Conservation (phyloP, 1,140 invertebrate genomes). For the Bradysia coprophila region DNA sequence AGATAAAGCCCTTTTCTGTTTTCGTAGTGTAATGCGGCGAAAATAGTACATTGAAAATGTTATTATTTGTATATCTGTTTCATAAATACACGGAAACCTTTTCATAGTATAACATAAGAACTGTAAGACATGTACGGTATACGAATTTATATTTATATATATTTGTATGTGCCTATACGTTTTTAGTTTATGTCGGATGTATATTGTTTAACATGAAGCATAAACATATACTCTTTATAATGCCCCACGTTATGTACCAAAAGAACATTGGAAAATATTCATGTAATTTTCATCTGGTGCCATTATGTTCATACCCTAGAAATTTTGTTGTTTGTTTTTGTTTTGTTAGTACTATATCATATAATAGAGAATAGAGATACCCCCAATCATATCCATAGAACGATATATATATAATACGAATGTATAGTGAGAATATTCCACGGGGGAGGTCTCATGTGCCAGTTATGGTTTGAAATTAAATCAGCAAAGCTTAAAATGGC, state of each 20-base stretch:
- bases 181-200: not conserved
- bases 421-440: not conserved
- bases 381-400: not conserved
- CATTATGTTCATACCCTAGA: too few species aligned
- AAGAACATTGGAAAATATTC: not conserved
- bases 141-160: not conserved
- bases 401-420: not conserved
- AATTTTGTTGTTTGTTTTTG: too few species aligned
- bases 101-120: not conserved
- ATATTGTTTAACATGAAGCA: not conserved
- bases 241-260: too few species aligned
- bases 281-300: not conserved
- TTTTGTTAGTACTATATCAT: too few species aligned
- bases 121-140: not conserved
- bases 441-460: slow-evolving; percentile 1
- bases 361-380: too few species aligned
- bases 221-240: too few species aligned
- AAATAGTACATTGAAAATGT: not conserved
- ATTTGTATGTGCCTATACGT: not conserved
- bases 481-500: slow-evolving; percentile 2
- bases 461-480: slow-evolving; percentile 1
- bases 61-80: not conserved
- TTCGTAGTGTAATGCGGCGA: not conserved
- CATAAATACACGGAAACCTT: not conserved
- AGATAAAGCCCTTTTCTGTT: not conserved